phyloP scores from a whole-genome alignment of 1,140 invertebrate genomes.

The Coptotermes formosanus region DNA sequence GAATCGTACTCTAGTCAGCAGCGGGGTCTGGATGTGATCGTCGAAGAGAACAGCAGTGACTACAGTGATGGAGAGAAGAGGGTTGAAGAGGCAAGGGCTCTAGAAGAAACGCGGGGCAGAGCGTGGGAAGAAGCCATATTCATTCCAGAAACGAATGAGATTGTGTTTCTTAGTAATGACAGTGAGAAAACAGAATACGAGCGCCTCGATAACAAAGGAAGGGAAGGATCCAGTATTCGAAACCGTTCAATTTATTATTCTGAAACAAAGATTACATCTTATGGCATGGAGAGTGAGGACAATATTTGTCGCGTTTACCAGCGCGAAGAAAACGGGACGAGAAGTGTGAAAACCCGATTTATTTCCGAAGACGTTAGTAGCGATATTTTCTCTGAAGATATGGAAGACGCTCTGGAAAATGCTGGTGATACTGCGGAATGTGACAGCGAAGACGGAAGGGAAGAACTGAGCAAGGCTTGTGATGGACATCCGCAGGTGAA shows the following conservation, averaged over 20 bases:
- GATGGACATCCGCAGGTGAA: not conserved
- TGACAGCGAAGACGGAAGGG: not conserved
- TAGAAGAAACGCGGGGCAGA: not conserved
- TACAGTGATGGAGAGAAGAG: constrained; percentile 43
- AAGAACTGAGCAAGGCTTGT: not conserved
- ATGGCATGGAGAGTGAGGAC: not conserved
- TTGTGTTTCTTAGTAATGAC: not conserved
- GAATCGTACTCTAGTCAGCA: constrained; percentile 43
- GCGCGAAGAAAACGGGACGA: not conserved
- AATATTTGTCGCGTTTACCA: no score
- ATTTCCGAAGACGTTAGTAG: not conserved
- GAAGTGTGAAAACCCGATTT: not conserved
- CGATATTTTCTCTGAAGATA: not conserved
- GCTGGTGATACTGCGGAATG: not conserved
- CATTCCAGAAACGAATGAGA: not conserved
- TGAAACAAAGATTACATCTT: not conserved
- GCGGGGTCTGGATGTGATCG: constrained; percentile 64
- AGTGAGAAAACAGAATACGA: not conserved
- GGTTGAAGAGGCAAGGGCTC: constrained; percentile 36
- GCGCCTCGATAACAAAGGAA: not conserved
- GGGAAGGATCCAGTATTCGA: not conserved
- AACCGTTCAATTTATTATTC: not conserved
- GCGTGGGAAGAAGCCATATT: constrained; percentile 15
- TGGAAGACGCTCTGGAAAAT: not conserved
- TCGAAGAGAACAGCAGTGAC: constrained; percentile 58